These are phyloP conservation scores for Ethmia dodecea DNA, from an alignment of 2,888 invertebrate species.

Conservation along the genomic window DNA sequence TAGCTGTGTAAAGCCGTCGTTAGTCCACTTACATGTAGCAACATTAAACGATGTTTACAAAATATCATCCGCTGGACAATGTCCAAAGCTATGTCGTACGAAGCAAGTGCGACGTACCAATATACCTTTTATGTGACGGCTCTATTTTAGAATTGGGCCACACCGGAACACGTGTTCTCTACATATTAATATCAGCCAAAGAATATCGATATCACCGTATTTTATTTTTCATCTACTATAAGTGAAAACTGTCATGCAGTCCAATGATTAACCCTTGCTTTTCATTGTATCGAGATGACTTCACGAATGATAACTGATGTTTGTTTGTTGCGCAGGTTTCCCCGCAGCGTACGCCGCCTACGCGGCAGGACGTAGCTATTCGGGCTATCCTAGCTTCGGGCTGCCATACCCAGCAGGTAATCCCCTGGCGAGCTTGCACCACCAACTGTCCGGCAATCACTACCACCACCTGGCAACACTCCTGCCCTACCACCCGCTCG, in stretches of 20 bases:
- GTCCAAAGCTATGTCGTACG: conserved; percentile 64
- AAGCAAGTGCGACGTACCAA: conserved; percentile 47
- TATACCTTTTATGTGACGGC: conserved; percentile 58
- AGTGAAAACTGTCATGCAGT: conserved; percentile 37
- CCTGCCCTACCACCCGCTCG: conserved; percentile 82
- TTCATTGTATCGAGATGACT: conserved; percentile 22
- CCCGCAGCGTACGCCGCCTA: conserved; percentile 97
- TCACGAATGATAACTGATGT: conserved; percentile 34
- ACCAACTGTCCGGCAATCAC: conserved; percentile 80
- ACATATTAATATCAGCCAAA: conserved; percentile 40
- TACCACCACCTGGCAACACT: conserved; percentile 80
- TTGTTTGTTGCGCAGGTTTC: conserved; percentile 85
- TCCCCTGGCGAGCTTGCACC: conserved; percentile 88
- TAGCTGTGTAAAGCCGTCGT: conserved; percentile 38
- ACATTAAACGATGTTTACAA: conserved; percentile 65
- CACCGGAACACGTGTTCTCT: conserved; percentile 38
- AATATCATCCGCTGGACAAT: conserved; percentile 63
- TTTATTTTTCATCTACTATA: conserved; percentile 17
- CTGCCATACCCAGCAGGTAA: conserved; percentile 99
- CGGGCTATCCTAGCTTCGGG: conserved; percentile 98
- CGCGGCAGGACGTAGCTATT: conserved; percentile 97
- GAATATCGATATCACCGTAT: conserved; percentile 31
- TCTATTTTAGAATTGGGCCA: conserved; percentile 63
- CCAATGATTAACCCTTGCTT: conserved; percentile 43
- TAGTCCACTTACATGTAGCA: conserved; percentile 50